Conservation (phyloP, 2,113 vertebrate species). For the Hydropotes inermis region DNA sequence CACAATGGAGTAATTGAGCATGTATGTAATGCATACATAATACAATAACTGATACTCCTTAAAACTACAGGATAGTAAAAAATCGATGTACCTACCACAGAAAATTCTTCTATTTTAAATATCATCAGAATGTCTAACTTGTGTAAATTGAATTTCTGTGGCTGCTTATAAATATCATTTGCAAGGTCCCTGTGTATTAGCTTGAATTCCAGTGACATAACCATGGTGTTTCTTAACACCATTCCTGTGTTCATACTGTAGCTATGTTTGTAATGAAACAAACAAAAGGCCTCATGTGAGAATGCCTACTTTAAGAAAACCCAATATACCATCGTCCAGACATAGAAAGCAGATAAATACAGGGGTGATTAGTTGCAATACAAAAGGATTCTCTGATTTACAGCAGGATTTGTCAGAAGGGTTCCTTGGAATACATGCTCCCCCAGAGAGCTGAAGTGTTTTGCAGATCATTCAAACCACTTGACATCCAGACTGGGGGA, state of each 20-base stretch:
- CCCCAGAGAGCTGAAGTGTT: slow-evolving; percentile 67
- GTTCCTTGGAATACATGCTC: slow-evolving; percentile 55
- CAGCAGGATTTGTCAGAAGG: slow-evolving; percentile 53
- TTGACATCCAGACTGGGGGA: slow-evolving; percentile 60
- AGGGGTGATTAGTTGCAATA: slow-evolving; percentile 52
- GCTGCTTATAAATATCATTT: background rate
- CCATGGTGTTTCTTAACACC: background rate
- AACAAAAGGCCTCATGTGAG: background rate
- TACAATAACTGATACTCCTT: background rate
- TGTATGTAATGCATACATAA: background rate
- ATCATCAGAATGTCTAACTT: background rate
- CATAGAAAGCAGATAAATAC: slow-evolving; percentile 58
- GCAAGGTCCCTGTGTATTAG: background rate
- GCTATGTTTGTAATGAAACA: slow-evolving; percentile 9
- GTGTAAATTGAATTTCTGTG: background rate
- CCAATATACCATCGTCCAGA: background rate
- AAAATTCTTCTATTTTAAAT: background rate
- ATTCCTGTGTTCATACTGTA: background rate
- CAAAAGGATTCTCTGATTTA: slow-evolving; percentile 68
- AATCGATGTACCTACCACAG: background rate
- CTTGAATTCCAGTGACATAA: background rate
- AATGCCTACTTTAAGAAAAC: slow-evolving; percentile 26
- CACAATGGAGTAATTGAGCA: background rate
- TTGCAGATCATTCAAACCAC: slow-evolving; percentile 61
- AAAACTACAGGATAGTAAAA: background rate